Evolutionary conservation across 37 sponge, comb jelly and placozoan species (phyloP).

Genomic region (Beroe forskalii): DNA sequence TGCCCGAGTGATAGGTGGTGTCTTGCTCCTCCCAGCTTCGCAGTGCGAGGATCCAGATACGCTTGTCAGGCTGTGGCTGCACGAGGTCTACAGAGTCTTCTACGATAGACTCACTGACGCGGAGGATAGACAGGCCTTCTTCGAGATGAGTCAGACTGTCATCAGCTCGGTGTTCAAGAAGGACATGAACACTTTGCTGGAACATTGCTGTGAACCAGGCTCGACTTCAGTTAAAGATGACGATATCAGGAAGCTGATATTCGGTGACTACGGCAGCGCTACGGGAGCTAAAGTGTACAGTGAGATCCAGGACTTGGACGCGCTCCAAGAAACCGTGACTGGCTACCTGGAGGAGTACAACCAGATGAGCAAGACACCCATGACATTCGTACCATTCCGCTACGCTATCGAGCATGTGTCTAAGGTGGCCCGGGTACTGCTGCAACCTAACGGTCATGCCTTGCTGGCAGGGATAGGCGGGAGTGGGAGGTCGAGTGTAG

Average conservation of each 20-base stretch:
- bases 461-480: constrained; percentile 92
- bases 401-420: constrained; percentile 97
- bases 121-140: constrained; percentile 83
- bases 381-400: constrained; percentile 80
- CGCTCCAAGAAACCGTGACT: constrained; percentile 81
- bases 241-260: constrained; percentile 82
- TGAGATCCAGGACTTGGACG: constrained; percentile 80
- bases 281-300: constrained; percentile 79
- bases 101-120: constrained; percentile 93
- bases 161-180: constrained; percentile 82
- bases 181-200: constrained; percentile 80
- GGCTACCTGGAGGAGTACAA: constrained; percentile 95
- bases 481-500: constrained; percentile 92
- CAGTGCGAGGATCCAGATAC: constrained; percentile 86
- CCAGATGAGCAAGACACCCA: constrained; percentile 96
- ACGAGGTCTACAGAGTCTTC: constrained; percentile 96
- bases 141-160: constrained; percentile 83
- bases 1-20: constrained; percentile 86
- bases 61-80: constrained; percentile 88
- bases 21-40: constrained; percentile 83
- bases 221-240: constrained; percentile 69
- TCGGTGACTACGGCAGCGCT: constrained; percentile 91
- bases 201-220: constrained; percentile 68
- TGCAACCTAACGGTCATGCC: constrained; percentile 94
- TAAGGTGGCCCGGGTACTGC: constrained; percentile 88